phyloP scores from a whole-genome alignment of 1,140 invertebrate genomes.

The Formica exsecta region DNA sequence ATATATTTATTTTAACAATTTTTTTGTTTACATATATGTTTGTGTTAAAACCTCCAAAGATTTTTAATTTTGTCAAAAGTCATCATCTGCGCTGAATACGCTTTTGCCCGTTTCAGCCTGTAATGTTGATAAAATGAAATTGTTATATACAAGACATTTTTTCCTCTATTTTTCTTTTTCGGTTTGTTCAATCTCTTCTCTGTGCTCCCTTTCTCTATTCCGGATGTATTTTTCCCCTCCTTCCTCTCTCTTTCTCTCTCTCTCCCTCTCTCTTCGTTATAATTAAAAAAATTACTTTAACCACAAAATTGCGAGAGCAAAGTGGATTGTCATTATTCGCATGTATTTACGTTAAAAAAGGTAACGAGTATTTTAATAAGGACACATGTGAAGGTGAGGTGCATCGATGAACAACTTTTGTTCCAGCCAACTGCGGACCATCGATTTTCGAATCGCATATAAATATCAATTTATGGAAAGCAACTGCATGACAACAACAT shows the following conservation, averaged over 20 bases:
- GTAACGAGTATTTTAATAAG: not conserved
- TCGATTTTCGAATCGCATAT: constrained; percentile 26
- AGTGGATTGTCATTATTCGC: not conserved
- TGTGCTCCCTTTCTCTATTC: no score
- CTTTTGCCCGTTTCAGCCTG: not conserved
- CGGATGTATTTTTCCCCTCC: not conserved
- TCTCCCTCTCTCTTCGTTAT: not conserved
- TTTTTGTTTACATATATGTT: no score
- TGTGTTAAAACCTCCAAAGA: no score
- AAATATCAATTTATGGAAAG: constrained; percentile 16
- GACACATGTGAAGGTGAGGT: not conserved
- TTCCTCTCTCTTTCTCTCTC: not conserved
- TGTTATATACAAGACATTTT: not conserved
- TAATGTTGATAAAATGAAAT: constrained; percentile 35
- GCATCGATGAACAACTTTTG: constrained; percentile 1
- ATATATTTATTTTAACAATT: no score
- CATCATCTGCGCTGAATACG: no score
- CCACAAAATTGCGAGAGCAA: constrained; percentile 4
- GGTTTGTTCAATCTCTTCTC: no score
- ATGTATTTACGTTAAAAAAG: not conserved
- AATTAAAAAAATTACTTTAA: constrained; percentile 11
- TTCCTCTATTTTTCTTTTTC: not conserved
- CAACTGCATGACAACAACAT: not conserved
- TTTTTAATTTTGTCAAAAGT: no score
- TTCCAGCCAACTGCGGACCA: constrained; percentile 5